These are phyloP conservation scores for Urosaurus nigricauda DNA, from an alignment of 2,797 vertebrate species.

Conservation along the genomic window DNA sequence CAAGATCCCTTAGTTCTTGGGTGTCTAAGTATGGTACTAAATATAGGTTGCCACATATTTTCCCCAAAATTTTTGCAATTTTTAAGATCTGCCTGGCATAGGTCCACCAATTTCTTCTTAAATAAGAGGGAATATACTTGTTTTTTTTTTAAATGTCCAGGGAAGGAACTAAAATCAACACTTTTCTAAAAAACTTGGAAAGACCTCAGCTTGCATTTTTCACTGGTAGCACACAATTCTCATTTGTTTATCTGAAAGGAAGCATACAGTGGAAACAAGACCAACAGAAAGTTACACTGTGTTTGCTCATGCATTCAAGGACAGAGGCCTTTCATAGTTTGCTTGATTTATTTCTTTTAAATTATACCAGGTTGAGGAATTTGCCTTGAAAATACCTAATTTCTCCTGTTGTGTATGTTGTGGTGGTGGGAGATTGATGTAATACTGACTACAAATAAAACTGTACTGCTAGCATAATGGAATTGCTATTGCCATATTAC, in stretches of 20 bases:
- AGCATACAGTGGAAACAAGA: background rate
- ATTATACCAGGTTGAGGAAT: background rate
- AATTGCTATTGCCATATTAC: background rate
- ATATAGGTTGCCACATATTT: background rate
- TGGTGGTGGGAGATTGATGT: conserved; percentile 1
- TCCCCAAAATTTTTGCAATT: background rate
- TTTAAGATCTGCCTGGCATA: background rate
- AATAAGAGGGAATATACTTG: too few species aligned
- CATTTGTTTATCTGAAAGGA: background rate
- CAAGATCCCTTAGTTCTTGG: too few species aligned
- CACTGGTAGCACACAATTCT: background rate
- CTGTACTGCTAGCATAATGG: conserved; percentile 38
- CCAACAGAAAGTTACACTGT: background rate
- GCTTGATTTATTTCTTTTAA: background rate
- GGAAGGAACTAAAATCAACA: background rate
- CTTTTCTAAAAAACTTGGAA: background rate
- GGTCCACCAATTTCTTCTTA: too few species aligned
- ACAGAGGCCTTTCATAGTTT: background rate
- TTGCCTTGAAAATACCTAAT: background rate
- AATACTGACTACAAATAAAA: conserved; percentile 51
- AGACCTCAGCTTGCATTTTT: background rate
- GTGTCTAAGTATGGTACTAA: background rate
- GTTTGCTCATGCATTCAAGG: background rate
- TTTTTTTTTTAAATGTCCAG: too few species aligned
- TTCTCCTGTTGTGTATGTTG: background rate